phyloP scores from a whole-genome alignment of 2,888 invertebrate genomes.

The Timema cristinae region DNA sequence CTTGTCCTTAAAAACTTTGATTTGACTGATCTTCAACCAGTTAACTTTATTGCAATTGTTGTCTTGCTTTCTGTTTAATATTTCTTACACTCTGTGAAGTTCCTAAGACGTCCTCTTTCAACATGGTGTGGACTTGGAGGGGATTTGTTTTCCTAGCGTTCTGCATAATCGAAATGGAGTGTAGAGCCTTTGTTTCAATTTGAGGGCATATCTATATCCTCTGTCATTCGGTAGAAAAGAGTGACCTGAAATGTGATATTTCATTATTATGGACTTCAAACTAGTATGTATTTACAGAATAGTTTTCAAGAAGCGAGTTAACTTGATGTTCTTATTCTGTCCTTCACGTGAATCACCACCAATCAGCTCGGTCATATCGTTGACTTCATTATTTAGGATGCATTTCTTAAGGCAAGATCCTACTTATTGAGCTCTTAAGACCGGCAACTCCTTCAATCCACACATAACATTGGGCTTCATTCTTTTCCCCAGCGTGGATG shows the following conservation, averaged over 20 bases:
- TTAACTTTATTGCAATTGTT: background rate
- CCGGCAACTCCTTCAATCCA: constrained; percentile 37
- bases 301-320: constrained; percentile 4
- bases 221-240: constrained; percentile 8
- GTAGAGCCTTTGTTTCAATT: background rate
- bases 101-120: constrained; percentile 1
- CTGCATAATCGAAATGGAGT: background rate
- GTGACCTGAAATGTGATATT: constrained; percentile 9
- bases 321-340: constrained; percentile 1
- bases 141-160: background rate
- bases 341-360: constrained; percentile 12
- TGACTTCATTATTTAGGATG: constrained; percentile 25
- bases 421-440: constrained; percentile 36
- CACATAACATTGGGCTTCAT: constrained; percentile 34
- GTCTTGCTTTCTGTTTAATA: background rate
- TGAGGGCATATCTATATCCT: background rate
- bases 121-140: constrained; percentile 3
- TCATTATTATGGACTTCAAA: constrained; percentile 5
- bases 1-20: constrained; percentile 1
- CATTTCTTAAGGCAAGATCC: constrained; percentile 34
- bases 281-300: background rate
- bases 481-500: constrained; percentile 31
- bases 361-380: background rate
- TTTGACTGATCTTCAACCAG: background rate
- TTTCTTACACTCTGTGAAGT: background rate